These are phyloP conservation scores for Thalassoma bifasciatum DNA, from an alignment of 2,113 vertebrate genomes.

Conservation along the genomic window DNA sequence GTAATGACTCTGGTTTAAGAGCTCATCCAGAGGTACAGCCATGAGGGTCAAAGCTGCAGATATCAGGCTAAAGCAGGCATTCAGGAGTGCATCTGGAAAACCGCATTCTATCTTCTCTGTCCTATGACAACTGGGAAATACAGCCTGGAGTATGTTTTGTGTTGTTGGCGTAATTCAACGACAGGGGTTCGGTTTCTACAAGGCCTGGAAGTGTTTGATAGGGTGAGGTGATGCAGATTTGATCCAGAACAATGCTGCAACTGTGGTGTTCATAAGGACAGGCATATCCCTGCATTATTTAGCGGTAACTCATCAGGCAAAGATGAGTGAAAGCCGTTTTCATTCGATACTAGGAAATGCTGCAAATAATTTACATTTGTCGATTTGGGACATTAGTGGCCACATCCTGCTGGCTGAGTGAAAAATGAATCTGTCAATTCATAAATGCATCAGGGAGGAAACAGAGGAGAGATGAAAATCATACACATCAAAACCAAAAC, in stretches of 20 bases:
- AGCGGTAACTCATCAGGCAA: neutral
- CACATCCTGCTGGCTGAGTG: slow-evolving; percentile 11
- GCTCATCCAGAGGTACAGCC: slow-evolving; percentile 33
- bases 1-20: slow-evolving; percentile 59
- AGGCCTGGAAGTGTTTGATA: neutral
- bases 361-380: slow-evolving; percentile 19
- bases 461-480: neutral
- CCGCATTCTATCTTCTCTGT: slow-evolving; percentile 25
- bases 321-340: neutral
- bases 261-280: neutral
- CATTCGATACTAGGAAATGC: slow-evolving; percentile 19
- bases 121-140: slow-evolving; percentile 10
- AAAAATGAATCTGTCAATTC: slow-evolving; percentile 6
- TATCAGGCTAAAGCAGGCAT: slow-evolving; percentile 31
- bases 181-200: slow-evolving; percentile 1
- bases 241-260: neutral
- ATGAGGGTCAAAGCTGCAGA: slow-evolving; percentile 37
- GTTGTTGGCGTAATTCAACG: slow-evolving; percentile 29
- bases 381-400: slow-evolving; percentile 4
- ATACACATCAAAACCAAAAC: slow-evolving; percentile 11
- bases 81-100: slow-evolving; percentile 23
- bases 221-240: neutral
- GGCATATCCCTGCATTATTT: neutral
- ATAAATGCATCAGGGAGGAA: neutral
- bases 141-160: slow-evolving; percentile 24